Conservation (phyloP, 2,888 invertebrate species). For the Xestia sexstrigata region DNA sequence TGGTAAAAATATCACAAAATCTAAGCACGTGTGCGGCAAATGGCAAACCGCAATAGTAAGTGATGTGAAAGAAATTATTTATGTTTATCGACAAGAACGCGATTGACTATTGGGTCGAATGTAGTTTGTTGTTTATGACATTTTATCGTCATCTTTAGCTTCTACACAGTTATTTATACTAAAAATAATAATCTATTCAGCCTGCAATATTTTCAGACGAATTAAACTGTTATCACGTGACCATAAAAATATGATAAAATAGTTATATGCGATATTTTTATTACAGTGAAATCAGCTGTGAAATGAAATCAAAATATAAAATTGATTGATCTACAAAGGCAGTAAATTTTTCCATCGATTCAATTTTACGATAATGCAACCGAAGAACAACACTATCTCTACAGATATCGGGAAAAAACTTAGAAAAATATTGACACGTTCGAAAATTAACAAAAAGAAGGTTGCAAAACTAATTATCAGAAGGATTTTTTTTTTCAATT, state of each 20-base stretch:
- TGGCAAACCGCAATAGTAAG: conserved; percentile 85
- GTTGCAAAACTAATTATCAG: conserved; percentile 11
- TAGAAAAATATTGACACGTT: conserved; percentile 54
- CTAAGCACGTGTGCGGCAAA: conserved; percentile 90
- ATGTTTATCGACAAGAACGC: conserved; percentile 31
- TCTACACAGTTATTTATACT: not conserved
- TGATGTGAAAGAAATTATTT: conserved; percentile 44
- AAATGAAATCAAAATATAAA: not conserved
- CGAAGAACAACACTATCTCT: conserved; percentile 42
- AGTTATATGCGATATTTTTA: not conserved
- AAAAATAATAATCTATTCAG: not conserved
- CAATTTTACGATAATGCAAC: not conserved
- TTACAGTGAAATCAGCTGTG: not conserved
- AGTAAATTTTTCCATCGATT: conserved; percentile 13
- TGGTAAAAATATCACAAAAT: conserved; percentile 89
- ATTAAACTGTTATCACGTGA: not conserved
- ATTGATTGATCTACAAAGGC: too few relatives aligned
- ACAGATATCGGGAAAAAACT: conserved; percentile 52
- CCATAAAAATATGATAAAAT: not conserved
- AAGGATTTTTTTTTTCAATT: not conserved
- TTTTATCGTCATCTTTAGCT: not conserved
- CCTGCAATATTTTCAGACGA: not conserved
- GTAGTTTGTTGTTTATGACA: not conserved
- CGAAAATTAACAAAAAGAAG: conserved; percentile 48
- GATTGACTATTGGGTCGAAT: conserved; percentile 34